These are phyloP conservation scores for Sisor rabdophorus DNA, from an alignment of 2,113 vertebrate genomes.

Conservation along the genomic window DNA sequence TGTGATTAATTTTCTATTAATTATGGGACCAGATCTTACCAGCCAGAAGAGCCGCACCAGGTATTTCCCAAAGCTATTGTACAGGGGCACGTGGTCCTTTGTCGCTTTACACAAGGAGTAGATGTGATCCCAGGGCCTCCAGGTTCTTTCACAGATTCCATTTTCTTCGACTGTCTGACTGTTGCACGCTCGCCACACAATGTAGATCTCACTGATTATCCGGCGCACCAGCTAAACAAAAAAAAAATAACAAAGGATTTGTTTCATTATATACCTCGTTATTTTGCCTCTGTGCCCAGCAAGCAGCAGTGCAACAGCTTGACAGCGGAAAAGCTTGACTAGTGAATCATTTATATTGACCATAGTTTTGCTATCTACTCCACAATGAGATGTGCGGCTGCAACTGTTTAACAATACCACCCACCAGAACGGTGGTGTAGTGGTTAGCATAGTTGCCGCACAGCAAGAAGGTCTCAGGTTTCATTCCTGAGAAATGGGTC, in stretches of 20 bases:
- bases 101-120: slow-evolving; percentile 82
- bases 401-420: not conserved
- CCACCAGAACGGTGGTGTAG: too few species aligned
- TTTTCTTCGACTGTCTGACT: slow-evolving; percentile 53
- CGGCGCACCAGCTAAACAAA: slow-evolving; percentile 83
- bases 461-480: too few species aligned
- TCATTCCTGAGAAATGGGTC: too few species aligned
- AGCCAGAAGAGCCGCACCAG: slow-evolving; percentile 89
- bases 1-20: not conserved
- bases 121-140: slow-evolving; percentile 95
- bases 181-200: slow-evolving; percentile 75
- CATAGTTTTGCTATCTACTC: not conserved
- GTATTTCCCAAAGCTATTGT: slow-evolving; percentile 89
- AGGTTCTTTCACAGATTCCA: slow-evolving; percentile 55
- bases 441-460: too few species aligned
- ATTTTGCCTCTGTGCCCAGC: not conserved
- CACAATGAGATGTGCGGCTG: not conserved
- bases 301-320: not conserved
- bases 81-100: slow-evolving; percentile 77
- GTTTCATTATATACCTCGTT: not conserved
- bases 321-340: not conserved
- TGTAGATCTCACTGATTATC: slow-evolving; percentile 86
- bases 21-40: slow-evolving; percentile 65
- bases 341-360: not conserved
- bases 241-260: not conserved